Evolutionary conservation across 2,113 vertebrate genomes (phyloP), one percentile per base, ranked within the genome.

Genomic region (Campylomormyrus numenius): DNA sequence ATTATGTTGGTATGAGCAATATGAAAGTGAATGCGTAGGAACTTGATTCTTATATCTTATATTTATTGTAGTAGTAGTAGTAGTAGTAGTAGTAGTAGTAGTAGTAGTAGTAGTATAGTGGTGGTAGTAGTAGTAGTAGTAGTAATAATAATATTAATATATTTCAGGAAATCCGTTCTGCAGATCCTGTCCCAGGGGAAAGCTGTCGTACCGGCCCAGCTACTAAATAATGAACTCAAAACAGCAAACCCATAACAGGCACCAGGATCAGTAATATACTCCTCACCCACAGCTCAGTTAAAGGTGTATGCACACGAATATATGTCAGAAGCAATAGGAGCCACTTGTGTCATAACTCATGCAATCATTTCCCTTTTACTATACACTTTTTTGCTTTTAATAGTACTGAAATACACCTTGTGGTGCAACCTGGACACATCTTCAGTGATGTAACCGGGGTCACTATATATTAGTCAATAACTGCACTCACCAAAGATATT

Each of bases 161-260:
- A 35, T 88, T 88, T 62, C 53, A 88, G 87, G 56, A 62, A 62
- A n/a, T 56, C 19, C 87, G 53, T 15, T n/a, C 87, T 66, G 56
- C 42, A 46, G 56, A 88, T n/a, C 56, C 56, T 24, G 19, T 88
- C 19, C 87, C 42, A 45, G 62, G 24, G 87, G 4, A 88, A 62
- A 66, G 10, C 39, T 88, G 87, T 88, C 39, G 21, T 27, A 58
- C 58, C 17, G 62, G 62, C 87, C 56, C 87, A 39, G 17, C 87
- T 24, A 8, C 52, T 42, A 62, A 66, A 88, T 46, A 62, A 88
- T 66, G 35, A 88, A n/a, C 87, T 88, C 19, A 39, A 1, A 39
- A n/a, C 19, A 45, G 39, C 87, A 50, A 56, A 53, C 87, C 3
- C 17, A 5, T 39, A 66, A 35, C 17, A 52, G 19, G 4, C 85